Percentiles rank a stretch among this genome's conserved stretches.
These are phyloP conservation scores for Turnix velox DNA, from an alignment of 2,113 vertebrate genomes.

Conservation along the genomic window DNA sequence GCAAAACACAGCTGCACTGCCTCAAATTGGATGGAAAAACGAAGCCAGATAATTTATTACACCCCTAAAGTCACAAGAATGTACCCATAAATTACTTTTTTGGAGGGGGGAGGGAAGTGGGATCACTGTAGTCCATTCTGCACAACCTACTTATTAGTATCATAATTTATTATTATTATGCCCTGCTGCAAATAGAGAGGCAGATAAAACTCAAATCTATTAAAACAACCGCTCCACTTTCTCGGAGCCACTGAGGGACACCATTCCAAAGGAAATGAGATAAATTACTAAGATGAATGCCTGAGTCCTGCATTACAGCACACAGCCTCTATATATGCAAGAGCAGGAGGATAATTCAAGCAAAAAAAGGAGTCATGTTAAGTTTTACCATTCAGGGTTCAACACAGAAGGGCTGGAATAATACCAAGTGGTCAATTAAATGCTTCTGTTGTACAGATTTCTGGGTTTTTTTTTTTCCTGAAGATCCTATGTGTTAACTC, in stretches of 20 bases:
- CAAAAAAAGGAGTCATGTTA: not conserved
- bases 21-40: slow-evolving; percentile 76
- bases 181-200: slow-evolving; percentile 64
- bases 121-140: slow-evolving; percentile 55
- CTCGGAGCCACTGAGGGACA: slow-evolving; percentile 66
- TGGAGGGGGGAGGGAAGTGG: slow-evolving; percentile 56
- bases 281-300: slow-evolving; percentile 62
- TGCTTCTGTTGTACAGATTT: slow-evolving; percentile 18
- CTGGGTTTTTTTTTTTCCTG: not conserved
- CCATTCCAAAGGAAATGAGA: slow-evolving; percentile 52
- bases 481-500: not conserved
- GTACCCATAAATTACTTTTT: slow-evolving; percentile 73
- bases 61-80: slow-evolving; percentile 77
- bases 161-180: slow-evolving; percentile 79
- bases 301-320: not conserved
- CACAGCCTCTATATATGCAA: not conserved
- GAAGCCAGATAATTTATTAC: slow-evolving; percentile 77
- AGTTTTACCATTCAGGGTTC: slow-evolving; percentile 43
- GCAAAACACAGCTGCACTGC: slow-evolving; percentile 74
- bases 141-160: slow-evolving; percentile 75
- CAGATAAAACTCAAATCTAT: slow-evolving; percentile 78
- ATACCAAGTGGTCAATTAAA: slow-evolving; percentile 51
- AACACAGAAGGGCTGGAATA: slow-evolving; percentile 1
- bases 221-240: slow-evolving; percentile 69
- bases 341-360: slow-evolving; percentile 38